These are phyloP conservation scores for Psittacus erithacus DNA, from an alignment of 2,113 vertebrate species.

Conservation along the genomic window DNA sequence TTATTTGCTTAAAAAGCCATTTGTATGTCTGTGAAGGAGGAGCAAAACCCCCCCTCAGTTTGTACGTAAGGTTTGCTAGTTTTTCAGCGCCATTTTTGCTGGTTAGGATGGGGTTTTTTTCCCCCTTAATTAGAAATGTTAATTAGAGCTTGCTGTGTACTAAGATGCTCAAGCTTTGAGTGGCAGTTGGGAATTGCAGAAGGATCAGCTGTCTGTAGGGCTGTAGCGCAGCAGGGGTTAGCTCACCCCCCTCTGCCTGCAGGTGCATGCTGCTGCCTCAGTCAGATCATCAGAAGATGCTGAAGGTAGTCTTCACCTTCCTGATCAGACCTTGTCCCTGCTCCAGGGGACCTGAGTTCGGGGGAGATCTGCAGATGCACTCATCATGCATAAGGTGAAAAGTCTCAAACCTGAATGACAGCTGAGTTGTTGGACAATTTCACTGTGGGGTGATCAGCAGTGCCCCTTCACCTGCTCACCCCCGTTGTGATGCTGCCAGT, in stretches of 20 bases:
- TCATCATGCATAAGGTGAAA: not conserved
- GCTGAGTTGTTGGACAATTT: not conserved
- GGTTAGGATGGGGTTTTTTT: not conserved
- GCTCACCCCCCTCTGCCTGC: constrained; percentile 44
- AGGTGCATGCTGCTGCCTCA: constrained; percentile 18
- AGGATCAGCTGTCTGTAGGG: constrained; percentile 56
- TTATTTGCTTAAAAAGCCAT: constrained; percentile 1
- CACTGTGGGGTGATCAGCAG: rapidly evolving
- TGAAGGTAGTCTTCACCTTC: not conserved
- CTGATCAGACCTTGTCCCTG: not conserved
- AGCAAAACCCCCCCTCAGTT: constrained; percentile 27
- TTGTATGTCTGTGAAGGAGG: not conserved
- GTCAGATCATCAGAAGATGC: not conserved
- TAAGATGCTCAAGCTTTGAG: constrained; percentile 71
- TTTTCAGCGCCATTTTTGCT: constrained; percentile 61
- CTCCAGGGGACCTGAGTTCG: not conserved
- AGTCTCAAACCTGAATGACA: not conserved
- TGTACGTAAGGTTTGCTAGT: constrained; percentile 46
- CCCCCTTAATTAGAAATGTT: constrained; percentile 67
- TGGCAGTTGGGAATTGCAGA: constrained; percentile 49
- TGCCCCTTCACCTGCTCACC: not conserved
- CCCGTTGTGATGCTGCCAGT: not conserved
- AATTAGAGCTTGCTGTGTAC: constrained; percentile 70
- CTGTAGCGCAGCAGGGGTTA: constrained; percentile 63
- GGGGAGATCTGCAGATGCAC: not conserved